Percentiles rank a stretch among this genome's conserved stretches.
phyloP scores from a whole-genome alignment of 2,888 invertebrate species.

The Drosophila borealis region DNA sequence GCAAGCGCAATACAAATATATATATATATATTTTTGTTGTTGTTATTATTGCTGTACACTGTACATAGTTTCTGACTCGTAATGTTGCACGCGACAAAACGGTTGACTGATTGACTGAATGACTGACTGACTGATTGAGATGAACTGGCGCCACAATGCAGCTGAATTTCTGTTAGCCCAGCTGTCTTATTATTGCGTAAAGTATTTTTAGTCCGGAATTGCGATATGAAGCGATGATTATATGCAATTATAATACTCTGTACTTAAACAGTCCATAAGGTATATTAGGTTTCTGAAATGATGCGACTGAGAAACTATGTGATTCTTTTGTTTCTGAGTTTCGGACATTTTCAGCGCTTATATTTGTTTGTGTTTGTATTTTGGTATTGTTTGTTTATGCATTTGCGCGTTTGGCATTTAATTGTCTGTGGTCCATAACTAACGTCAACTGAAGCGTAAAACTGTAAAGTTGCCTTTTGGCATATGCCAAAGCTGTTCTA shows the following conservation, averaged over 20 bases:
- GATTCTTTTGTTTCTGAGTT: background rate
- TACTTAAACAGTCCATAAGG: background rate
- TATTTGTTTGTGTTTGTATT: constrained; percentile 4
- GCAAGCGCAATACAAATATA: constrained; percentile 15
- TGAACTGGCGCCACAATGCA: constrained; percentile 26
- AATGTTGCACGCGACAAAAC: constrained; percentile 48
- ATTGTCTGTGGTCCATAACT: constrained; percentile 20
- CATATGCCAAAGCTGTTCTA: constrained; percentile 2
- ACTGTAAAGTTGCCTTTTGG: constrained; percentile 16
- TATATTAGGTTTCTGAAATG: background rate
- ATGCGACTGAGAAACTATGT: background rate
- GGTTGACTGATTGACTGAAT: constrained; percentile 10
- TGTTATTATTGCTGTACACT: constrained; percentile 9
- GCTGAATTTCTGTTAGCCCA: constrained; percentile 38
- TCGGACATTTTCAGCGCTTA: background rate
- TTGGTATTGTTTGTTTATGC: constrained; percentile 1
- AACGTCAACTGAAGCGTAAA: constrained; percentile 45
- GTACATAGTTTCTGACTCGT: constrained; percentile 9
- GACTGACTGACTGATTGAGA: constrained; percentile 18
- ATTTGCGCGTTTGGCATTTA: constrained; percentile 29
- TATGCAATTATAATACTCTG: constrained; percentile 8
- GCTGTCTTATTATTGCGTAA: constrained; percentile 56
- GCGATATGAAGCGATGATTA: constrained; percentile 14
- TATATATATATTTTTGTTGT: constrained; percentile 17
- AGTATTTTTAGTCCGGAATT: constrained; percentile 34